Evolutionary conservation across 2,888 invertebrate genomes (phyloP), one percentile per base, ranked within the genome.

Genomic region (Caenorhabditis angaria): DNA sequence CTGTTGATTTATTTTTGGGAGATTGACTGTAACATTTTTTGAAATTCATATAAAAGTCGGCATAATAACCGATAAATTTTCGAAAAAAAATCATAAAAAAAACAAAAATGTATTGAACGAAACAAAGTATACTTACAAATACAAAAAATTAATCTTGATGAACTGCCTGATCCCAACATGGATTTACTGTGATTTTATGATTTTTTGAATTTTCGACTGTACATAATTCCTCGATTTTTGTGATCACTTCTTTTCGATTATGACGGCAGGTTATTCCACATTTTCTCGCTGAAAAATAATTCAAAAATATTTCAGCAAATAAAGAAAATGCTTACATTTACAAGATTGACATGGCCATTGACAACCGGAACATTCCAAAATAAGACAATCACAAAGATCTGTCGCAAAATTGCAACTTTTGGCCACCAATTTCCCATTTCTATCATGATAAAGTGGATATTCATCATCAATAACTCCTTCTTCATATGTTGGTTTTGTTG

Each of bases 351-450:
- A 71, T 14, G 66, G 66, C 71, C 71, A 71, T 0, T 67, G 55
- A n/a, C 71, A 71, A 1, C 71, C 71, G 25, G 22, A 18, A 35
- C 71, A 71, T 0, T 54, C n/a, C 10, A 14, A 3, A 27, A 29
- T 18, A 10, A 66, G 32, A 28, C 71, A 71, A 53, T 71, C 71
- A 28, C 71, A 71, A 5, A 67, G 35, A 58, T 71, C 71, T 14
- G 24, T 25, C 6, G 24, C 6, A 32, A 18, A 1, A 29, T 12
- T 3, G 54, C 65, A 65, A 25, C 1, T 24, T 27, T n/a, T 54
- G 14, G 27, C 4, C 24, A 51, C 22, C 22, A 66, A 32, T 24
- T 54, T 60, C 24, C 70, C 70, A 8, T 22, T 47, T 24, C 48
- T 48, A 50, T 71, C 66, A 20, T 71, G 66, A 47, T 56, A 60